A percentile compares a stretch with the other conserved stretches of the same genome.
phyloP scores from a whole-genome alignment of 2,888 invertebrate genomes.

The Temnothorax rugatulus region DNA sequence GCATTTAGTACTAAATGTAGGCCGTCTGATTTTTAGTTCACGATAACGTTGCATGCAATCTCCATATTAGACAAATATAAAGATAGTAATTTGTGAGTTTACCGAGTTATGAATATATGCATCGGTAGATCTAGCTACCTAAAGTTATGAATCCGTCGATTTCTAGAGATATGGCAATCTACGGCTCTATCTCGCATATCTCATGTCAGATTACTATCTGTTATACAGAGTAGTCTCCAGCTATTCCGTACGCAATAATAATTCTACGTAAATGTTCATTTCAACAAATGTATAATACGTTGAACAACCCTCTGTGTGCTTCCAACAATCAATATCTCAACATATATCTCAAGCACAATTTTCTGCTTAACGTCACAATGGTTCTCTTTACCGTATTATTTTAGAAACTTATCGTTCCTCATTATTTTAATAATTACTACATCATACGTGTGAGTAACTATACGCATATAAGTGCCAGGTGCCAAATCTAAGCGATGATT shows the following conservation, averaged over 20 bases:
- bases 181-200: slow-evolving; percentile 3
- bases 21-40: slow-evolving; percentile 15
- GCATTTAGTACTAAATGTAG: slow-evolving; percentile 36
- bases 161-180: background rate
- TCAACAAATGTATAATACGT: background rate
- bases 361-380: background rate
- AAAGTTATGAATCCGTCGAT: slow-evolving; percentile 24
- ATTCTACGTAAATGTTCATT: background rate
- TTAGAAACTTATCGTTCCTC: background rate
- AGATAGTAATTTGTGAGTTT: slow-evolving; percentile 37
- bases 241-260: background rate
- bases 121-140: background rate
- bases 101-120: slow-evolving; percentile 36
- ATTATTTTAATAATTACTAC: slow-evolving; percentile 1
- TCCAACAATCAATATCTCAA: background rate
- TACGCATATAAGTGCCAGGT: background rate
- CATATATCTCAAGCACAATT: background rate
- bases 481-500: slow-evolving; percentile 41
- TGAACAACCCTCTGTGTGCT: background rate
- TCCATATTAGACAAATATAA: slow-evolving; percentile 27
- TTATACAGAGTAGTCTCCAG: background rate
- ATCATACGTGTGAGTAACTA: background rate
- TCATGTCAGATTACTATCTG: background rate
- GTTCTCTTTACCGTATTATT: background rate
- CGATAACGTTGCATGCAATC: slow-evolving; percentile 46